Evolutionary conservation across 1,140 invertebrate species (phyloP), one percentile per base, ranked within the genome.

Genomic region (Arctopsyche grandis): DNA sequence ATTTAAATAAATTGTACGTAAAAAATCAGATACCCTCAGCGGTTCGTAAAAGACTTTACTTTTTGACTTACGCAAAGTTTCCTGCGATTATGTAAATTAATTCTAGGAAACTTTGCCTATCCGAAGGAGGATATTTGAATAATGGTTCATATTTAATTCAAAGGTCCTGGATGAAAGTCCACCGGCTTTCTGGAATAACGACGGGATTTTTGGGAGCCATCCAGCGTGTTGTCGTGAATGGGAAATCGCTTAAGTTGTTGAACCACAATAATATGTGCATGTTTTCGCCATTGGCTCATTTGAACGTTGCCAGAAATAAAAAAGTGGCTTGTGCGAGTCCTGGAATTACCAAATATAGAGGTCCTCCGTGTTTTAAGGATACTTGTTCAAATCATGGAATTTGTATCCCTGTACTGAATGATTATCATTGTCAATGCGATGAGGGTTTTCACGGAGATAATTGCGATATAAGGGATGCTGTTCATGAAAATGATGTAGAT

Each of bases 301-400:
- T 78, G 22, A 71, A 60, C 46, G 19, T 73, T 16, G 52, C 70
- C 22, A 71, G 77, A 19, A 78, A 69, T 16, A 78, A 73, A 29
- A 60, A 73, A n/a, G 29, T 80, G 5, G 75, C 81, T 9, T 82
- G 81, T 46, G 71, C 81, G 12, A 82, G 81, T 58, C 78, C 69
- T 19, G 81, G 81, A 5, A 24, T 82, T 4, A 76, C 76, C 16
- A 87, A 90, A 60, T 95, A 94, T 85, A 89, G 90, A 78, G 93
- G 93, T 21, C 88, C 90, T 44, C 94, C 94, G 0, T 95, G 94
- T 87, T 90, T 91, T 1, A 86, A 90, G 79, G 89, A 90, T 87
- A 93, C 93, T 10, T 96, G 94, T 86, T 88, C 90, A 73, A 95
- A 95, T 86, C 92, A 92, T 43, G 94, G 94, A 0, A 88, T 93